phyloP scores from a whole-genome alignment of 2,888 invertebrate genomes.

The Pachymerium ferrugineum region DNA sequence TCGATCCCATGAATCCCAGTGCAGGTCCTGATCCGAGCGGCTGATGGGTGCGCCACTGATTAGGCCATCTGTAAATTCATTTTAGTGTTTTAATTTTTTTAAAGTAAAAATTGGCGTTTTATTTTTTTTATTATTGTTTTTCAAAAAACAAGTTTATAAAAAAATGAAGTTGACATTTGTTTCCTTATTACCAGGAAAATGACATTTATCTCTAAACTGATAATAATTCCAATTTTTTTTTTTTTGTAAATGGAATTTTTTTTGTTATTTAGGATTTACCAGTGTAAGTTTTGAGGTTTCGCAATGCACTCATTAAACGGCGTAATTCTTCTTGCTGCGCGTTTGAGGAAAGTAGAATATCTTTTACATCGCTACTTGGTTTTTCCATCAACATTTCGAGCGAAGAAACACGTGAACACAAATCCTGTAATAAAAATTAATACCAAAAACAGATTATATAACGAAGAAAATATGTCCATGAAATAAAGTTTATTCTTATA shows the following conservation, averaged over 20 bases:
- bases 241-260: too few species aligned
- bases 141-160: too few species aligned
- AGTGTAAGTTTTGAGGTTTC: constrained; percentile 76
- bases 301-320: constrained; percentile 73
- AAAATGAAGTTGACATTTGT: too few species aligned
- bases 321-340: constrained; percentile 74
- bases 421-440: constrained; percentile 52
- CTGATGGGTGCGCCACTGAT: constrained; percentile 45
- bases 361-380: constrained; percentile 69
- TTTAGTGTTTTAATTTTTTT: too few species aligned
- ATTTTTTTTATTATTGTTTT: too few species aligned
- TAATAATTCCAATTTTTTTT: too few species aligned
- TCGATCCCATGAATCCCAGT: constrained; percentile 93
- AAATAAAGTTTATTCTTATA: background rate
- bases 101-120: too few species aligned
- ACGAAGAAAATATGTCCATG: background rate
- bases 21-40: constrained; percentile 59
- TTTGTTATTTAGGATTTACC: too few species aligned
- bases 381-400: constrained; percentile 77
- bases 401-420: constrained; percentile 64
- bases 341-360: constrained; percentile 61
- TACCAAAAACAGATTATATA: constrained; percentile 8
- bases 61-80: constrained; percentile 58
- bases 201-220: too few species aligned
- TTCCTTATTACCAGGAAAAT: too few species aligned